Evolutionary conservation across 2,113 vertebrate genomes (phyloP), one percentile per base, ranked within the genome.

Genomic region (Aegithalos caudatus): DNA sequence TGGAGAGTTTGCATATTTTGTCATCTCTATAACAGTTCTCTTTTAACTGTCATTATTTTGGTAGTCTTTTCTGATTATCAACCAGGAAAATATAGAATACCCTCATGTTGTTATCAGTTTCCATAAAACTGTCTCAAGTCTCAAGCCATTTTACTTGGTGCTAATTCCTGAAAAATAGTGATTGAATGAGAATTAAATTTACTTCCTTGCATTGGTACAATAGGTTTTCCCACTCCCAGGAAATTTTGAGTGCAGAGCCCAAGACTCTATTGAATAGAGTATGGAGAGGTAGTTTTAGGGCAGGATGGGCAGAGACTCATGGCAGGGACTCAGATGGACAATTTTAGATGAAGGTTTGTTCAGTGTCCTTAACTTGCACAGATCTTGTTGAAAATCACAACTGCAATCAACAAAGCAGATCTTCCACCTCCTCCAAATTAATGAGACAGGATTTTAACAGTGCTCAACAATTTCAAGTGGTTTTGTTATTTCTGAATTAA

Each of bases 401-500:
- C 18, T 78, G 37, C 69, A 82, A 42, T 94, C 79, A 86, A n/a
- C 27, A 87, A 80, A 78, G 23, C 16, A 83, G 38, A 61, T 86
- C 28, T 42, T 67, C 48, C 21, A 62, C 23, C 33, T 86, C 40
- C 28, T 95, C 37, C 6, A 16, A 64, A 45, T 70, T 87, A 83
- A 82, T 76, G 40, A 83, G 85, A 47, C 54, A 38, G 47, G 62
- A 61, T 92, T 92, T 90, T 77, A 80, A 73, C 15, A 83, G 66
- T 20, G 20, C 50, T 92, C 27, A 65, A 54, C 15, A 80, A 25
- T 54, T 82, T 88, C 47, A 91, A 95, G 88, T 90, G 67, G 7
- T 33, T 85, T 91, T 97, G 45, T 85, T 91, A 73, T 81, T 76
- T 87, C 54, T 72, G 50, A 91, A 82, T 95, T 53, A 72, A 94